Percentiles rank a stretch among this genome's conserved stretches.
These are phyloP conservation scores for Odontophorus gujanensis DNA, from an alignment of 2,113 vertebrate species.

Conservation along the genomic window DNA sequence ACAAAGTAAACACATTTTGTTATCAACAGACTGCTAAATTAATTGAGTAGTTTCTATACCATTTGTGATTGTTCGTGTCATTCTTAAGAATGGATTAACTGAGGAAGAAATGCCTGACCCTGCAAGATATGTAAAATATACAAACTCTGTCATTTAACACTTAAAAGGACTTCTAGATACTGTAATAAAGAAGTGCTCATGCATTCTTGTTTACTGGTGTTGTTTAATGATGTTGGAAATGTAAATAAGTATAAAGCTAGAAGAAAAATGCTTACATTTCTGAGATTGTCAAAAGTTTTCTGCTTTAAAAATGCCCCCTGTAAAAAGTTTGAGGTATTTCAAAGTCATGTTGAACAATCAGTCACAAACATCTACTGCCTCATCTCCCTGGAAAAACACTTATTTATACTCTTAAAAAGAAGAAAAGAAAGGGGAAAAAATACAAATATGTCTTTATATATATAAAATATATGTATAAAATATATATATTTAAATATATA, in stretches of 20 bases:
- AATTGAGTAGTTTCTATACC: neutral
- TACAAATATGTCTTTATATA: too few relatives aligned
- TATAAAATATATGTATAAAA: too few relatives aligned
- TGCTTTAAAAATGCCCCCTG: neutral
- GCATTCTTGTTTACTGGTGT: neutral
- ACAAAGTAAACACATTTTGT: neutral
- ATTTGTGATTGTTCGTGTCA: neutral
- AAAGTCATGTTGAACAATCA: neutral
- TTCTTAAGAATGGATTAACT: neutral
- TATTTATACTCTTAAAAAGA: neutral
- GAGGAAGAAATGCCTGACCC: neutral
- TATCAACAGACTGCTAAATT: neutral
- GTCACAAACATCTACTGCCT: neutral
- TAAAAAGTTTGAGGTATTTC: neutral
- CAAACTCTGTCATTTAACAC: neutral
- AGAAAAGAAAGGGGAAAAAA: neutral
- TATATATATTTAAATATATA: neutral
- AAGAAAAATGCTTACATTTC: neutral
- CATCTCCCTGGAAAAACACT: neutral
- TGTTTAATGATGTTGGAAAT: neutral
- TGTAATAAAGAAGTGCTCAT: neutral
- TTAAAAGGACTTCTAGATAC: neutral
- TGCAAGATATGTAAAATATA: neutral
- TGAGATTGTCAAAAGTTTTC: neutral
- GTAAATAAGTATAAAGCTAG: fast-evolving